Percentiles rank a stretch among this genome's conserved stretches.
Conservation (phyloP, 2,888 invertebrate genomes). For the Chamaedrilus cognettii region DNA sequence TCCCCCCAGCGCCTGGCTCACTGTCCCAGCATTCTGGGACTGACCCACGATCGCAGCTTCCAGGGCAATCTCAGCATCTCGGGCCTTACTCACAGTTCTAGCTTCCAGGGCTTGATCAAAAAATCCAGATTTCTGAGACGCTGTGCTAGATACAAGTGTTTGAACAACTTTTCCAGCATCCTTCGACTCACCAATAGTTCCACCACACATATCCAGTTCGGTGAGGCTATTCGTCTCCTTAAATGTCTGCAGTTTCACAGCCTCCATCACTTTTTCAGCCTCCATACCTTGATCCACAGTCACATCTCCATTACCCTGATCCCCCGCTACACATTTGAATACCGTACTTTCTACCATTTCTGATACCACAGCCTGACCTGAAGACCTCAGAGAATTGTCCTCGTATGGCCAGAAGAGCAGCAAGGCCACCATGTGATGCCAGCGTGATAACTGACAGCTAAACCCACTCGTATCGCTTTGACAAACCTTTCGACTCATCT, state of each 20-base stretch:
- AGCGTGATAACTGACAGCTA: not conserved
- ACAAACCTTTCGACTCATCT: too few relatives aligned
- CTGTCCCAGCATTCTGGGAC: not conserved
- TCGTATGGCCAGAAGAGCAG: constrained; percentile 41
- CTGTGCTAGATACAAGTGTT: too few relatives aligned
- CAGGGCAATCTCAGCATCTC: too few relatives aligned
- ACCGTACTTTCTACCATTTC: not conserved
- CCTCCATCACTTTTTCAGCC: too few relatives aligned
- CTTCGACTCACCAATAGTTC: not conserved
- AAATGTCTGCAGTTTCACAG: not conserved
- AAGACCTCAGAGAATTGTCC: not conserved
- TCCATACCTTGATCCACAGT: too few relatives aligned
- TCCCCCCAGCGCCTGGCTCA: not conserved
- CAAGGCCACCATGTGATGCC: constrained; percentile 35
- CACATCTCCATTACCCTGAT: not conserved
- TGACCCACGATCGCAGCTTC: too few relatives aligned
- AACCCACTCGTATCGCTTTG: not conserved
- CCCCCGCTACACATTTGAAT: too few relatives aligned
- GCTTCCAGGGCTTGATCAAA: not conserved
- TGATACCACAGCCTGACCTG: not conserved
- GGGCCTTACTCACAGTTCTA: not conserved
- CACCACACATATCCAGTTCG: not conserved
- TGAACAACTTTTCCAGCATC: not conserved
- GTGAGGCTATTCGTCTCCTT: not conserved
- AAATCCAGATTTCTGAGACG: not conserved